These are phyloP conservation scores for Dendrolimus kikuchii DNA, from an alignment of 1,140 invertebrate genomes.

Conservation along the genomic window DNA sequence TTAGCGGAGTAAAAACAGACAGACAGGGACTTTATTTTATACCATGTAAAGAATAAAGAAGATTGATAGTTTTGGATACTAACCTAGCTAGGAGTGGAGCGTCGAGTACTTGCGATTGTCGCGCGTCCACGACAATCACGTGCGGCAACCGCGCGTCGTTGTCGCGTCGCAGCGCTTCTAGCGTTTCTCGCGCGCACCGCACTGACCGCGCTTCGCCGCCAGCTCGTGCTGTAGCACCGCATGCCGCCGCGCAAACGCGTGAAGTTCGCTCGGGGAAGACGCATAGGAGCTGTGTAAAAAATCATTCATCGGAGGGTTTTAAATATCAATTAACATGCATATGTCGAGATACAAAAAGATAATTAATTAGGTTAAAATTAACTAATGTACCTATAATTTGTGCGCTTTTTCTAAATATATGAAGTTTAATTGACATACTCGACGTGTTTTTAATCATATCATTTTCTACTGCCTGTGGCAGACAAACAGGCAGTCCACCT, in stretches of 20 bases:
- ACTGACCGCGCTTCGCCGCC: constrained; percentile 51
- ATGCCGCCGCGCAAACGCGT: constrained; percentile 54
- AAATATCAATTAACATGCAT: no score
- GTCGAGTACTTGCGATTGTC: constrained; percentile 52
- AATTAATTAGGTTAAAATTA: no score
- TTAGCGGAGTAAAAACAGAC: no score
- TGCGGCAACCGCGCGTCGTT: constrained; percentile 42
- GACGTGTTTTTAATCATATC: no score
- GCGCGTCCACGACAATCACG: constrained; percentile 51
- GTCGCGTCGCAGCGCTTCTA: constrained; percentile 53
- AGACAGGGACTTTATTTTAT: not conserved
- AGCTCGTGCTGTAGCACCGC: constrained; percentile 40
- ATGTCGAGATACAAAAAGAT: no score
- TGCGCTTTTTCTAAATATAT: no score
- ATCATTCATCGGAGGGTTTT: not conserved
- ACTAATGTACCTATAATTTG: no score
- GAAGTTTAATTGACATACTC: no score
- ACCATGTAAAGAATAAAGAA: not conserved
- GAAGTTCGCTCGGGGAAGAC: constrained; percentile 59
- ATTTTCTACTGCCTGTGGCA: no score
- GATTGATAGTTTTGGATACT: constrained; percentile 4
- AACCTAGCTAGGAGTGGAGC: constrained; percentile 46
- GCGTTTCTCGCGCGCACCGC: constrained; percentile 40
- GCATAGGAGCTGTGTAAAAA: constrained; percentile 49
- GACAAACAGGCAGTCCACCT: no score